A percentile compares a stretch with the other conserved stretches of the same genome.
Evolutionary conservation across 2,113 vertebrate genomes (phyloP).

Genomic region (Engraulis encrasicolus): DNA sequence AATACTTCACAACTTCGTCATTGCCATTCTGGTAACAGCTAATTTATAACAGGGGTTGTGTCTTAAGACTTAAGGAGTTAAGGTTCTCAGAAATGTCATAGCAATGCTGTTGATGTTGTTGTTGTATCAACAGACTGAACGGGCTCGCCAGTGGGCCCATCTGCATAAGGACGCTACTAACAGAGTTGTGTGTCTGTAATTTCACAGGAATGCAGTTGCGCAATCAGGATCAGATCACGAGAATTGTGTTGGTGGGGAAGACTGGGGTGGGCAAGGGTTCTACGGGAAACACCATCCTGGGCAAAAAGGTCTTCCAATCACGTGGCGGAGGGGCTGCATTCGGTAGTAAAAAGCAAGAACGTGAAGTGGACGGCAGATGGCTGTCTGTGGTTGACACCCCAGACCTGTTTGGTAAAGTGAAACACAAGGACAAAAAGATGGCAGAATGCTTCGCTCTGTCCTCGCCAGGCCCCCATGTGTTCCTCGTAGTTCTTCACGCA

Average conservation of each 20-base stretch:
- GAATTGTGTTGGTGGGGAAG: constrained; percentile 43
- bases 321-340: background rate
- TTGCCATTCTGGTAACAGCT: too few relatives aligned
- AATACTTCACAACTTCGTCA: too few relatives aligned
- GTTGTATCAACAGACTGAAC: too few relatives aligned
- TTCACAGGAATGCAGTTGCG: too few relatives aligned
- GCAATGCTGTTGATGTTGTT: too few relatives aligned
- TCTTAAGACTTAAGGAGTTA: too few relatives aligned
- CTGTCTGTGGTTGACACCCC: constrained; percentile 50
- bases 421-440: constrained; percentile 21
- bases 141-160: too few relatives aligned
- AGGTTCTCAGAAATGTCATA: too few relatives aligned
- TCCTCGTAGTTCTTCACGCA: constrained; percentile 45
- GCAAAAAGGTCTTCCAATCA: constrained; percentile 30
- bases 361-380: constrained; percentile 13
- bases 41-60: too few relatives aligned
- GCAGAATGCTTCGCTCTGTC: constrained; percentile 35
- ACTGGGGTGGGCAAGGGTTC: constrained; percentile 47
- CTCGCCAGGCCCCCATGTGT: constrained; percentile 49
- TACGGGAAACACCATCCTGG: constrained; percentile 40
- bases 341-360: constrained; percentile 33
- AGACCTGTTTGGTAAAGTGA: constrained; percentile 42
- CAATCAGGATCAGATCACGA: background rate
- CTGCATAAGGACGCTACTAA: too few relatives aligned
- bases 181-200: too few relatives aligned